Evolutionary conservation across 2,797 vertebrate species (phyloP).

Genomic region (Lemur catta): DNA sequence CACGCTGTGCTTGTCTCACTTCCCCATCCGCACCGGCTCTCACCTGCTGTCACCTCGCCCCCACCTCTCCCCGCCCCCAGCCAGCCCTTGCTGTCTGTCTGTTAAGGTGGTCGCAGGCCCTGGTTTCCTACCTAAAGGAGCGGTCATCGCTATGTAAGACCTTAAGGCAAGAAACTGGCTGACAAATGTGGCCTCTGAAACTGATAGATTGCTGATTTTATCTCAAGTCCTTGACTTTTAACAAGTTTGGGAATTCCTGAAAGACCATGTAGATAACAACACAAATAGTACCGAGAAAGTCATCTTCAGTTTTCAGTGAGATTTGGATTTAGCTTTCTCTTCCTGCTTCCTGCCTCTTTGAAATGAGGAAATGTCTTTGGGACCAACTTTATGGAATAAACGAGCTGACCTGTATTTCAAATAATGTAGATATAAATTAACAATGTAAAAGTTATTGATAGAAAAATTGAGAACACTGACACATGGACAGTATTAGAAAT

Average conservation of each 20-base stretch:
- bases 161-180: neutral
- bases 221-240: neutral
- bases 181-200: neutral
- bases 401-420: neutral
- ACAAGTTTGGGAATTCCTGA: neutral
- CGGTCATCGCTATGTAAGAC: neutral
- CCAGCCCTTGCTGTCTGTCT: neutral
- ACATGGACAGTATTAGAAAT: neutral
- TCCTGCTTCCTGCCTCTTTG: neutral
- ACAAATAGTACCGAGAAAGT: neutral
- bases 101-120: neutral
- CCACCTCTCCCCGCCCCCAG: neutral
- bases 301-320: neutral
- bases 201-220: neutral
- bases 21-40: conserved; percentile 46
- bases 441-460: neutral
- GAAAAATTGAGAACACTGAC: conserved; percentile 1
- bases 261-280: neutral
- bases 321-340: neutral
- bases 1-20: conserved; percentile 53
- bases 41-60: conserved; percentile 66
- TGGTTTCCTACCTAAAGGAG: neutral
- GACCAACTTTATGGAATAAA: neutral
- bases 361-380: neutral
- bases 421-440: neutral